phyloP scores from a whole-genome alignment of 2,888 invertebrate genomes.

The Operophtera brumata region DNA sequence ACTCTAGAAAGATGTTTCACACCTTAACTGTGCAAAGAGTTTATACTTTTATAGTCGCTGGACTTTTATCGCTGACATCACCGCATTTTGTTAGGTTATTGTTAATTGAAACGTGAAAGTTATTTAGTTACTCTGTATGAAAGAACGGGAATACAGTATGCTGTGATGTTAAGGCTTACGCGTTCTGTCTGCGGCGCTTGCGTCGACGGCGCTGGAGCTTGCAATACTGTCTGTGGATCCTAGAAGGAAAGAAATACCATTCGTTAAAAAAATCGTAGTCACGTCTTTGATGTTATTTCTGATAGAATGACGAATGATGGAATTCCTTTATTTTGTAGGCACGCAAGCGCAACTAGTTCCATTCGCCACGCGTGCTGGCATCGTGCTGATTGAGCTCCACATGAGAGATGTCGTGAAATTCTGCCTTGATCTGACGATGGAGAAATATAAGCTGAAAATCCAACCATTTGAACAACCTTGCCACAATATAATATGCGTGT shows the following conservation, averaged over 20 bases:
- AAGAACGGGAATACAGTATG: background rate
- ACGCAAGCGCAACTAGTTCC: no score
- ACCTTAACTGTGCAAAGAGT: background rate
- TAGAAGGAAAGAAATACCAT: constrained; percentile 36
- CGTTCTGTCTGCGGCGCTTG: constrained; percentile 58
- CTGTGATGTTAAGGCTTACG: constrained; percentile 47
- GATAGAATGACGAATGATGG: no score
- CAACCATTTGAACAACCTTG: no score
- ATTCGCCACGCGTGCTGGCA: no score
- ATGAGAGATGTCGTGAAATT: no score
- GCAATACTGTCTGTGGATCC: constrained; percentile 78
- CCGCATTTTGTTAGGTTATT: constrained; percentile 16
- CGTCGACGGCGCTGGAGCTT: constrained; percentile 50
- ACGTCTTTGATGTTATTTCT: no score
- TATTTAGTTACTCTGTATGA: constrained; percentile 17
- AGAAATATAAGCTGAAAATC: no score
- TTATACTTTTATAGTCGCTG: background rate
- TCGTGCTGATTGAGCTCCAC: no score
- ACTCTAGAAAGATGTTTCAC: background rate
- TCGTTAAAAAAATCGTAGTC: background rate
- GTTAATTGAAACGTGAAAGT: constrained; percentile 33
- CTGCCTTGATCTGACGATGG: no score
- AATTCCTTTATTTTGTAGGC: no score
- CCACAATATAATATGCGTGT: no score
- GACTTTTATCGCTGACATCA: constrained; percentile 11